Conservation (phyloP, 2,888 invertebrate species). For the Drosophila meridiana region DNA sequence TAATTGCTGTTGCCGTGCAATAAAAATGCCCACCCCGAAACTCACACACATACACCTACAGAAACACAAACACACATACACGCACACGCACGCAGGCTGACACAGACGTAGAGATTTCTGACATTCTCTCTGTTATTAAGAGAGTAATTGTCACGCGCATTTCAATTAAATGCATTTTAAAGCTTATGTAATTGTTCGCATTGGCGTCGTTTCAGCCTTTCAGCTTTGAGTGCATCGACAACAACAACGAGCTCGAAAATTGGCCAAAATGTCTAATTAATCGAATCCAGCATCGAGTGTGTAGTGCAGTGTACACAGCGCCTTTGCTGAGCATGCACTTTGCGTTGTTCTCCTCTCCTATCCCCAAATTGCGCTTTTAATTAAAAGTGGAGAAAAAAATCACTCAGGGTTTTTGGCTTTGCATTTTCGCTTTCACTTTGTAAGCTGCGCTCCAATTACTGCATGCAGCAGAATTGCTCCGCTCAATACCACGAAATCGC, state of each 20-base stretch:
- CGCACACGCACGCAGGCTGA: neutral
- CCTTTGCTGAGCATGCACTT: slow-evolving; percentile 47
- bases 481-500: slow-evolving; percentile 51
- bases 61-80: neutral
- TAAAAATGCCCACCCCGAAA: slow-evolving; percentile 57
- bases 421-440: slow-evolving; percentile 45
- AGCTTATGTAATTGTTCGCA: slow-evolving; percentile 40
- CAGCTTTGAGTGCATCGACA: slow-evolving; percentile 8
- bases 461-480: slow-evolving; percentile 15
- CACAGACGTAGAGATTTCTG: slow-evolving; percentile 7
- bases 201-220: slow-evolving; percentile 20
- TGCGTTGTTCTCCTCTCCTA: slow-evolving; percentile 42
- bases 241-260: slow-evolving; percentile 10
- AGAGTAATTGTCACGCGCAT: slow-evolving; percentile 35
- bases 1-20: slow-evolving; percentile 69
- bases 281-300: slow-evolving; percentile 61
- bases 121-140: slow-evolving; percentile 61
- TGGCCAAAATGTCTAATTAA: slow-evolving; percentile 68
- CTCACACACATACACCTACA: slow-evolving; percentile 2
- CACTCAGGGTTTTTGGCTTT: slow-evolving; percentile 37
- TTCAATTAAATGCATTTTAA: slow-evolving; percentile 61
- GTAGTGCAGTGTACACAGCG: slow-evolving; percentile 37
- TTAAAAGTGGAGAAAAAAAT: slow-evolving; percentile 63
- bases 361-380: slow-evolving; percentile 66
- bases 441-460: slow-evolving; percentile 24